Evolutionary conservation across 2,888 invertebrate genomes (phyloP).

Genomic region (Drosophila subquinaria): DNA sequence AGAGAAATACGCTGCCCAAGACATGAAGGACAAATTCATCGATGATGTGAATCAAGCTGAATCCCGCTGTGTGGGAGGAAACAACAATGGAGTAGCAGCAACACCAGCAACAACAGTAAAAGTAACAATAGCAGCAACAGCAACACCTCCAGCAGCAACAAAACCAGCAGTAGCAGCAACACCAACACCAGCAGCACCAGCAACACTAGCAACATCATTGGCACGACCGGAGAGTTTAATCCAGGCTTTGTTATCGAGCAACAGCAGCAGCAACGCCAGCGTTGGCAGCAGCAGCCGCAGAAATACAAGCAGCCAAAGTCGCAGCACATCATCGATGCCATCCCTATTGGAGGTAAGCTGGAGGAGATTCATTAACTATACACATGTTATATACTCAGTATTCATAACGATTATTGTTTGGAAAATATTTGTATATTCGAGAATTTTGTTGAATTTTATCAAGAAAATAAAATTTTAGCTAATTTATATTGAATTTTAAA

Average conservation of each 20-base stretch:
- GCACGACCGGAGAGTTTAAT: conserved; percentile 50
- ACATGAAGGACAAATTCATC: conserved; percentile 90
- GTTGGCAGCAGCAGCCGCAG: conserved; percentile 5
- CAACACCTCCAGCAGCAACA: neutral
- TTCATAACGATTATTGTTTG: too few relatives aligned
- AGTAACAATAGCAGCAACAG: conserved; percentile 3
- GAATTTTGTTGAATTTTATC: too few relatives aligned
- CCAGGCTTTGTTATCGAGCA: conserved; percentile 50
- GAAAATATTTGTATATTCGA: too few relatives aligned
- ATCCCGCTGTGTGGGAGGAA: conserved; percentile 24
- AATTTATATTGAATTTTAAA: too few relatives aligned
- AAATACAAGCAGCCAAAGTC: conserved; percentile 16
- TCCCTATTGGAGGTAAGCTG: conserved; percentile 6
- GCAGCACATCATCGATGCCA: conserved; percentile 10
- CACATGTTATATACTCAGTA: too few relatives aligned
- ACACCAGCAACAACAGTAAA: neutral
- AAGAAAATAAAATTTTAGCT: too few relatives aligned
- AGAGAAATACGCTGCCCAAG: conserved; percentile 46
- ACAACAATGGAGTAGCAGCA: neutral
- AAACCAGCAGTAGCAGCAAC: conserved; percentile 2
- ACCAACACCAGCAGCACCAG: neutral
- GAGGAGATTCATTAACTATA: too few relatives aligned
- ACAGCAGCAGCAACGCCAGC: neutral
- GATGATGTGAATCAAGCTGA: conserved; percentile 92
- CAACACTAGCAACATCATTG: neutral